Conservation (phyloP, 2,888 invertebrate species). For the Troglohyphantes excavatus region DNA sequence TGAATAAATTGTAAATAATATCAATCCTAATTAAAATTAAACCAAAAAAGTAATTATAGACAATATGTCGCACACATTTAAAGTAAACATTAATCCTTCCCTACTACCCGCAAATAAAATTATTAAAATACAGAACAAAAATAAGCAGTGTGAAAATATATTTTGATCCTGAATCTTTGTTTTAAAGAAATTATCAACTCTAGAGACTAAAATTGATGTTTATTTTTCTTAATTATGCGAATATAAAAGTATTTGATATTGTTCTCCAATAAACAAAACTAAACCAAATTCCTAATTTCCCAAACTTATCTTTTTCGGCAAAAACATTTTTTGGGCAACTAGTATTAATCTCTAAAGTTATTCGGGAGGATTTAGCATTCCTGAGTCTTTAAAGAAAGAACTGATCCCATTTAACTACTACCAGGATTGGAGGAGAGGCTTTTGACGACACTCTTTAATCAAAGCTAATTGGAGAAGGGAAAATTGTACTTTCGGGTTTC, state of each 20-base stretch:
- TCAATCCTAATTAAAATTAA: too few species aligned
- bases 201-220: too few species aligned
- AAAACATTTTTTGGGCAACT: conserved; percentile 12
- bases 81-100: too few species aligned
- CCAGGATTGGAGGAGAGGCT: background rate
- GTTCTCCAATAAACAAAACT: background rate
- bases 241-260: background rate
- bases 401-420: conserved; percentile 45
- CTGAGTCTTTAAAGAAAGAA: conserved; percentile 31
- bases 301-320: background rate
- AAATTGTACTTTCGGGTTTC: conserved; percentile 16
- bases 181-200: background rate
- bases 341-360: conserved; percentile 17
- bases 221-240: background rate
- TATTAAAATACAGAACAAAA: too few species aligned
- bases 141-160: too few species aligned
- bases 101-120: too few species aligned
- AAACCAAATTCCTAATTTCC: conserved; percentile 4
- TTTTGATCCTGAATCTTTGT: background rate
- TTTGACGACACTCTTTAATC: conserved; percentile 18
- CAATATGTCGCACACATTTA: too few species aligned
- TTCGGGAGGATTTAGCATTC: conserved; percentile 19
- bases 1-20: too few species aligned
- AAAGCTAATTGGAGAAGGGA: conserved; percentile 39
- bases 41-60: too few species aligned